A percentile compares a stretch with the other conserved stretches of the same genome.
Conservation (phyloP, 1,140 invertebrate genomes). For the Hirudo medicinalis region DNA sequence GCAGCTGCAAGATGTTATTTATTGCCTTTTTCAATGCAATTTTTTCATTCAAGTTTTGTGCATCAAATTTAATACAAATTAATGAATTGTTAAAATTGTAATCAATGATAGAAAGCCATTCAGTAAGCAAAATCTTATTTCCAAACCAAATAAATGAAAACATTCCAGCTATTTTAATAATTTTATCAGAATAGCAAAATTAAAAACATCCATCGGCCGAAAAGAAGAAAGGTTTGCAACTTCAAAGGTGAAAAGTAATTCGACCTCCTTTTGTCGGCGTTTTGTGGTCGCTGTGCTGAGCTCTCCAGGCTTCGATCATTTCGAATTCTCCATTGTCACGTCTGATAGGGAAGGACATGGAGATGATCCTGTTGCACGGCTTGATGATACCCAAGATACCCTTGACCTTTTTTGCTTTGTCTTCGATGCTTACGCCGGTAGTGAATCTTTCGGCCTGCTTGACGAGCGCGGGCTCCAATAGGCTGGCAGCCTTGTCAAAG, state of each 20-base stretch:
- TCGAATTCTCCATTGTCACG: constrained; percentile 90
- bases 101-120: too few species aligned
- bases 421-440: constrained; percentile 7
- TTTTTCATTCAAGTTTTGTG: too few species aligned
- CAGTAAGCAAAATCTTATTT: too few species aligned
- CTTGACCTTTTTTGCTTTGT: constrained; percentile 19
- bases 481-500: constrained; percentile 21
- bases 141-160: too few species aligned
- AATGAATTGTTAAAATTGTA: too few species aligned
- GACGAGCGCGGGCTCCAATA: constrained; percentile 20
- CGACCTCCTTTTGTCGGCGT: constrained; percentile 88
- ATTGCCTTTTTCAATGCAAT: too few species aligned
- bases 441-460: constrained; percentile 8
- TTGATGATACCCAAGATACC: constrained; percentile 85
- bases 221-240: too few species aligned
- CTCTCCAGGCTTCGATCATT: constrained; percentile 90
- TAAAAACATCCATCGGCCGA: too few species aligned
- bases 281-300: constrained; percentile 92
- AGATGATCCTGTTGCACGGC: constrained; percentile 83
- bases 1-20: too few species aligned
- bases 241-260: neutral
- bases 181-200: too few species aligned
- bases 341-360: constrained; percentile 83
- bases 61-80: too few species aligned
- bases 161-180: too few species aligned